Base-by-base conservation (phyloP, 1,140 invertebrate species). In the Scaptomyza hsui region DNA sequence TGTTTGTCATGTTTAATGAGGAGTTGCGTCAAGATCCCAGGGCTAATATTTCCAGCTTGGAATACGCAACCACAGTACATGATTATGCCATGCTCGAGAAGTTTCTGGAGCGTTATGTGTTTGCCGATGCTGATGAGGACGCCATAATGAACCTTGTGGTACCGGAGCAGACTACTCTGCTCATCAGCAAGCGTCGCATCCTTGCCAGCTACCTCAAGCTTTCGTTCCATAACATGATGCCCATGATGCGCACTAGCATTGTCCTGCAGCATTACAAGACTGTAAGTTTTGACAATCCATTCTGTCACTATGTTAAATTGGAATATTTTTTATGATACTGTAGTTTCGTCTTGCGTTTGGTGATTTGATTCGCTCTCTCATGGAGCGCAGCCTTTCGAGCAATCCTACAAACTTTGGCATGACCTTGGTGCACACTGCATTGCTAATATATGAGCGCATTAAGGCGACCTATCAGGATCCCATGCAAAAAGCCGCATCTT, bases 401-500 rank as follows among this genome's bases (percentile, higher is more conserved):
- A 86, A 86, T 63, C 18, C 64, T 1, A 16, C 64, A 1, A 63
- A 86, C 29, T 88, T 45, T 21, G 81, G 77, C 5, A 86, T 86
- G 81, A 75, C 81, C 5, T 5, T 86, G 10, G 39, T 81, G 35
- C 81, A 86, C 37, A 88, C 73, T 6, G 65, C 53, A 3, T 1
- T 86, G 16, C 7, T 59, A 16, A 45, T 57, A 0, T 86, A 62
- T 6, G 42, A 35, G 3, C 21, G 16, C 4, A 26, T 81, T 0
- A 49, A 59, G 1, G 0, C 2, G 10, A 51, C 1, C 4, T 18
- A 42, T 7, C 12, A 10, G 4, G 24, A 63, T 5, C 1, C 26
- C 0, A 9, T 10, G 5, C 5, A 19, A 13, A 44, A 41, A 1
- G 26, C 26, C 3, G 21, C 19, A 0, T 65, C 65, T 0, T 5